Base-by-base conservation (phyloP, 2,113 vertebrate species). In the Aleadryas rufinucha region DNA sequence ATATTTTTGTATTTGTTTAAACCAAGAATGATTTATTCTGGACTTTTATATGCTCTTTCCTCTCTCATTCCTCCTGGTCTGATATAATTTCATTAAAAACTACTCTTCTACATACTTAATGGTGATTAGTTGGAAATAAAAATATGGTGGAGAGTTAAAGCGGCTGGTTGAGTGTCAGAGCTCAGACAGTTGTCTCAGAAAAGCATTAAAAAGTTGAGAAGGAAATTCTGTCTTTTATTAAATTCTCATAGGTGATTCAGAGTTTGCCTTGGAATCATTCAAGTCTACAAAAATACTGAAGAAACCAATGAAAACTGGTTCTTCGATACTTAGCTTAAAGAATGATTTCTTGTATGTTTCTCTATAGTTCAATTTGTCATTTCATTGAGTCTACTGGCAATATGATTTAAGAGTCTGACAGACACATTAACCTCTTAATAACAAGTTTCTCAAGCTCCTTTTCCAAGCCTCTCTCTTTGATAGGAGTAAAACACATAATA, bases 351-450 rank as follows among this genome's bases (percentile, higher is more conserved):
- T 85, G 9, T 68, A 35, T 26, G 26, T 64, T 92, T 50, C 52
- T 83, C 84, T 68, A 75, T 44, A 57, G 57, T 57, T 69, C 78
- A 31, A 33, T 85, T 57, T 91, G 45, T 93, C 87, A 91, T 94
- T 93, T 57, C 63, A 64, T 68, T 61, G 74, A 84, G 31, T 56
- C 49, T 45, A 11, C 56, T 52, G 61, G 65, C 72, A 81, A 60
- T 49, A 33, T 76, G 65, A 87, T 84, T 94, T 82, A 84, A 37
- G 69, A 71, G 69, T 27, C 84, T 95, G 87, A 75, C 74, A 84
- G 88, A 87, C 61, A 68, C 53, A 82, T 94, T 92, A 93, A 91
- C 77, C 39, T 95, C 81, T 70, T 92, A 72, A 84, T 50, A 84
- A 77, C 28, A 57, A 57, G 42, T 89, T 84, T 59, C 64, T 80